A percentile compares a stretch with the other conserved stretches of the same genome.
phyloP scores from a whole-genome alignment of 2,113 vertebrate species.

The Rhinogobius similis region DNA sequence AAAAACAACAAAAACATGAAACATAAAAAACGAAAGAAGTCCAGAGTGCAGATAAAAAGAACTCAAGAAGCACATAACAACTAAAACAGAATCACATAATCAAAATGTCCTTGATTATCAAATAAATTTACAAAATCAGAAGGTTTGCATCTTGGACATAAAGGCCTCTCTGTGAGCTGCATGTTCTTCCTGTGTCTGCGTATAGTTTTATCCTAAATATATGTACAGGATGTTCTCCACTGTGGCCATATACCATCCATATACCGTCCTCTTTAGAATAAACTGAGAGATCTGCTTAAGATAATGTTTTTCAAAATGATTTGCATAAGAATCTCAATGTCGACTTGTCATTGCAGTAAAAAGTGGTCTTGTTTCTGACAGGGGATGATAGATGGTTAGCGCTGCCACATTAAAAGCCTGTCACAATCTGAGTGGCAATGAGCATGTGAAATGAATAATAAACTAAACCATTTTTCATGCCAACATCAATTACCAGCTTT shows the following conservation, averaged over 20 bases:
- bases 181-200: too few relatives aligned
- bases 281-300: not conserved
- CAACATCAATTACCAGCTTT: constrained; percentile 20
- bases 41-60: too few relatives aligned
- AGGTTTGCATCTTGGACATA: not conserved
- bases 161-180: too few relatives aligned
- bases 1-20: too few relatives aligned
- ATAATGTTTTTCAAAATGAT: not conserved
- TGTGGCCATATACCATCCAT: not conserved
- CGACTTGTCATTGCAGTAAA: constrained; percentile 22
- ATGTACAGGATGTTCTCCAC: not conserved
- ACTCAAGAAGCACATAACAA: too few relatives aligned
- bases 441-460: constrained; percentile 41
- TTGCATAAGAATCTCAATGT: constrained; percentile 45
- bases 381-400: constrained; percentile 45
- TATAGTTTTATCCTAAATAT: too few relatives aligned
- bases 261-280: not conserved
- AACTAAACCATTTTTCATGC: constrained; percentile 32
- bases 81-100: too few relatives aligned
- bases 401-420: constrained; percentile 21
- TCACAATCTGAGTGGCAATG: constrained; percentile 21
- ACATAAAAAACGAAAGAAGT: too few relatives aligned
- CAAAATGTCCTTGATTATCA: too few relatives aligned
- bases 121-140: too few relatives aligned
- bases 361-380: constrained; percentile 35